Evolutionary conservation across 2,113 vertebrate species (phyloP).

Genomic region (Mesitornis unicolor): DNA sequence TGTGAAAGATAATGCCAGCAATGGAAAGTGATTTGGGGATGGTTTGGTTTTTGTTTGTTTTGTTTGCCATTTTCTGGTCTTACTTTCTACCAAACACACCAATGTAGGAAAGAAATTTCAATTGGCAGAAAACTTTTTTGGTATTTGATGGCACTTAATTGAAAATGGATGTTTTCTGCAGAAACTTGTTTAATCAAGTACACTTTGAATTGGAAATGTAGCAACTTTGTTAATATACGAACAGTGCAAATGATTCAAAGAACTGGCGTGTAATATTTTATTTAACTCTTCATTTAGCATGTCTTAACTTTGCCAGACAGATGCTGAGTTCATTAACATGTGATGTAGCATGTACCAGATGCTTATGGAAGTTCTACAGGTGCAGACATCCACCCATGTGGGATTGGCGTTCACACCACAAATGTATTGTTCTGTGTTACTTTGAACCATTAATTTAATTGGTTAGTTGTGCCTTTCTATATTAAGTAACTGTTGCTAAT

Average conservation of each 20-base stretch:
- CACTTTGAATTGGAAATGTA: not conserved
- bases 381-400: not conserved
- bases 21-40: not conserved
- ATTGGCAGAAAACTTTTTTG: not conserved
- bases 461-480: constrained; percentile 34
- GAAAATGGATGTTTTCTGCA: not conserved
- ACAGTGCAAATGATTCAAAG: not conserved
- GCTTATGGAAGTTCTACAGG: not conserved
- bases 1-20: not conserved
- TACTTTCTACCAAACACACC: not conserved
- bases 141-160: not conserved
- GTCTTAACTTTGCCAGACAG: not conserved
- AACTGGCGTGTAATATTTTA: not conserved
- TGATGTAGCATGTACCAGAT: not conserved
- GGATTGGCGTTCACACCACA: constrained; percentile 2
- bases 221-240: not conserved
- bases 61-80: not conserved
- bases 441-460: constrained; percentile 38
- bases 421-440: constrained; percentile 18
- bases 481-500: constrained; percentile 51
- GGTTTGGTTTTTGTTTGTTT: not conserved
- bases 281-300: constrained; percentile 18
- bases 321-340: not conserved
- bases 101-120: not conserved
- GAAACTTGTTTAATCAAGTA: not conserved